phyloP scores from a whole-genome alignment of 2,797 vertebrate species.

The Poecilia velifera region DNA sequence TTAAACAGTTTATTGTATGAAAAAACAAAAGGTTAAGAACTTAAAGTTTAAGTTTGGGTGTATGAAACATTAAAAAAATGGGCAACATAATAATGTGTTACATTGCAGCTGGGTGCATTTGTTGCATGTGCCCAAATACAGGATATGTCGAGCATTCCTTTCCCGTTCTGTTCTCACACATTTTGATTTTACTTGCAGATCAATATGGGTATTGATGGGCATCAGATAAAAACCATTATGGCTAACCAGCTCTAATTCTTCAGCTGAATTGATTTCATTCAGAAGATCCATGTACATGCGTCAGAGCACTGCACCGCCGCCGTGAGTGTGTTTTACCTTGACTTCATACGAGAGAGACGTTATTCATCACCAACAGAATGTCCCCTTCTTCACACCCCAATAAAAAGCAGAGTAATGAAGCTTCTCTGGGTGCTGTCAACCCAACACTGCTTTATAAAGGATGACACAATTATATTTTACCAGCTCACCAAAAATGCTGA shows the following conservation, averaged over 20 bases:
- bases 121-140: conserved; percentile 42
- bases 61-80: no score
- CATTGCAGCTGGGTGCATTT: conserved; percentile 23
- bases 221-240: conserved; percentile 77
- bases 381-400: conserved; percentile 80
- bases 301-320: conserved; percentile 50
- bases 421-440: conserved; percentile 81
- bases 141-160: conserved; percentile 32
- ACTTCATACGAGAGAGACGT: conserved; percentile 77
- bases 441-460: conserved; percentile 84
- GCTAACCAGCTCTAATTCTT: conserved; percentile 76
- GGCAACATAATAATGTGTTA: conserved; percentile 34
- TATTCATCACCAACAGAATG: conserved; percentile 80
- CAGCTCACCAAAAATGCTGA: conserved; percentile 85
- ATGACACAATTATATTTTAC: conserved; percentile 88
- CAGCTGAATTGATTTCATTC: conserved; percentile 80
- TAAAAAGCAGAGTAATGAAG: conserved; percentile 85
- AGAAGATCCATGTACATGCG: conserved; percentile 79
- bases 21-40: neutral
- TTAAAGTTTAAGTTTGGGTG: neutral
- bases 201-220: conserved; percentile 75
- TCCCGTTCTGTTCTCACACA: conserved; percentile 47
- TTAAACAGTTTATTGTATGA: neutral
- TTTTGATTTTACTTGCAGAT: conserved; percentile 62
- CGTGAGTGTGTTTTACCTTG: conserved; percentile 81